phyloP scores from a whole-genome alignment of 2,797 vertebrate genomes.

The Pangasius larnaudii region DNA sequence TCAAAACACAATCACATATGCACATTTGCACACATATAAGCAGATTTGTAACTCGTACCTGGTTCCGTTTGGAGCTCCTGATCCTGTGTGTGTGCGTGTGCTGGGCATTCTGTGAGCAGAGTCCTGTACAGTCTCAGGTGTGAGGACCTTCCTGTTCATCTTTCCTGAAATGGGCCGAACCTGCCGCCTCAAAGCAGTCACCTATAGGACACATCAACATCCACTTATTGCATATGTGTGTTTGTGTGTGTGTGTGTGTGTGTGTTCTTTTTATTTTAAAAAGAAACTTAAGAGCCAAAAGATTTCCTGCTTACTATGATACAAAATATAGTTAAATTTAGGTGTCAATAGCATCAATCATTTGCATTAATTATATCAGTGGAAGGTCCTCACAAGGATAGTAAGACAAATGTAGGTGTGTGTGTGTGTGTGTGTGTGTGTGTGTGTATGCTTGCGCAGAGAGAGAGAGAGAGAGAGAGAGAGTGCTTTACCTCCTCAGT shows the following conservation, averaged over 20 bases:
- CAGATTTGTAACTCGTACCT: conserved; percentile 69
- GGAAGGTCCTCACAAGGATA: neutral
- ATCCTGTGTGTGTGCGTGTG: conserved; percentile 81
- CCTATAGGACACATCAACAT: conserved; percentile 72
- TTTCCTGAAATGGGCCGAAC: conserved; percentile 92
- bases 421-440: no score
- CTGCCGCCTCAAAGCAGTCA: conserved; percentile 90
- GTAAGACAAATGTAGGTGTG: neutral
- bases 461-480: neutral
- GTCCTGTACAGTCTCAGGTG: conserved; percentile 82
- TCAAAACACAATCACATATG: neutral
- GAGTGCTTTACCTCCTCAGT: conserved; percentile 88
- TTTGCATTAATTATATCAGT: neutral
- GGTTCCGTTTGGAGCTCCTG: conserved; percentile 78
- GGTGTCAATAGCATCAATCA: neutral
- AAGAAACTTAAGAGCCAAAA: neutral
- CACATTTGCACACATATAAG: neutral
- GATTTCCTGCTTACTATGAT: neutral
- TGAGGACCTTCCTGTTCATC: conserved; percentile 80
- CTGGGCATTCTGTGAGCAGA: conserved; percentile 78
- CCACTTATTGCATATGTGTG: neutral
- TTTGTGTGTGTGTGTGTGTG: neutral
- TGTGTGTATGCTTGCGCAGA: neutral
- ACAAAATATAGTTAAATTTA: neutral
- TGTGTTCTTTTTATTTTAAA: no score